Percentiles rank a stretch among this genome's conserved stretches.
Evolutionary conservation across 2,888 invertebrate genomes (phyloP).

Genomic region (Lamellibrachia satsuma): DNA sequence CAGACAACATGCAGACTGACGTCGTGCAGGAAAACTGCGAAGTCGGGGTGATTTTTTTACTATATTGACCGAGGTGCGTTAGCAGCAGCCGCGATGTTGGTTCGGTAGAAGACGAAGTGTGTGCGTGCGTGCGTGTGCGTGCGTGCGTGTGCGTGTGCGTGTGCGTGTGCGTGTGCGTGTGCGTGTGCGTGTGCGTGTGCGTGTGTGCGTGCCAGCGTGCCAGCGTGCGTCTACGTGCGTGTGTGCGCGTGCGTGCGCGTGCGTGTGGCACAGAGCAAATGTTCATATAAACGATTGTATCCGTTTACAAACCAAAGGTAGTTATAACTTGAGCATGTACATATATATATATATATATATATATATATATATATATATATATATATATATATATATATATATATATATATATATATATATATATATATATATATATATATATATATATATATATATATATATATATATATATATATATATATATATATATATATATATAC

Average conservation of each 20-base stretch:
- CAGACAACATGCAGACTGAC: neutral
- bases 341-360: neutral
- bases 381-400: neutral
- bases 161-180: too few relatives aligned
- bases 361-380: neutral
- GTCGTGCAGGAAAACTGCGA: neutral
- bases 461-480: neutral
- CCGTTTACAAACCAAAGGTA: neutral
- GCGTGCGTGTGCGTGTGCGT: too few relatives aligned
- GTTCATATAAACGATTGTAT: neutral
- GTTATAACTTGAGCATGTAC: neutral
- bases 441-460: neutral
- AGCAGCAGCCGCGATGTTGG: neutral
- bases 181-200: too few relatives aligned
- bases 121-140: too few relatives aligned
- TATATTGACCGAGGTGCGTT: neutral
- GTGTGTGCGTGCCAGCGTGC: neutral
- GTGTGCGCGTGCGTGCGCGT: neutral
- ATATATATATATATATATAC: neutral
- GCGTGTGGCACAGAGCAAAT: neutral
- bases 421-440: neutral
- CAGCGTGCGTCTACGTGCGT: neutral
- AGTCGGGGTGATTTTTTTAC: neutral
- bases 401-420: neutral
- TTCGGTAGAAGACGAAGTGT: too few relatives aligned